Conservation (phyloP, 2,113 vertebrate species). For the Sprattus sprattus region DNA sequence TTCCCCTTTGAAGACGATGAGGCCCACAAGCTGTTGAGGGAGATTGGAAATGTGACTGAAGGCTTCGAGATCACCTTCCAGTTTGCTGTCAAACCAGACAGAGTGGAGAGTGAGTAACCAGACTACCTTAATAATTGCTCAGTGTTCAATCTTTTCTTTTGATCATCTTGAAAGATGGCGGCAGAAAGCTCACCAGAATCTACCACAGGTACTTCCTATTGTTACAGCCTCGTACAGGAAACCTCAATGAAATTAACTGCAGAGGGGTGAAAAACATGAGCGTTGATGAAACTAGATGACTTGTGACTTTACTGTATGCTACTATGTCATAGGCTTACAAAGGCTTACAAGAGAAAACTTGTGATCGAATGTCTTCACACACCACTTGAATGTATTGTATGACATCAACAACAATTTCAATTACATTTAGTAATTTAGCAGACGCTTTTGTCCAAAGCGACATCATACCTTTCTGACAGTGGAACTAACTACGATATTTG, state of each 20-base stretch:
- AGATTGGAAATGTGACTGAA: conserved; percentile 70
- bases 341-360: no score
- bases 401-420: no score
- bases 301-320: background rate
- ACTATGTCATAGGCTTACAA: background rate
- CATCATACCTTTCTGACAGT: no score
- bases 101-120: conserved; percentile 55
- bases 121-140: background rate
- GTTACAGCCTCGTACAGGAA: background rate
- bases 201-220: background rate
- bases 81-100: conserved; percentile 69
- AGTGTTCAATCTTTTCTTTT: background rate
- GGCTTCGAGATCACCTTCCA: conserved; percentile 69
- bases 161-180: background rate
- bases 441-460: no score
- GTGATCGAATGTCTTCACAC: no score
- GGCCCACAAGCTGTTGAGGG: conserved; percentile 61
- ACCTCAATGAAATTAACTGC: background rate
- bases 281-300: background rate
- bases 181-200: no score
- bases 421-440: no score
- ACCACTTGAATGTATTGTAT: no score
- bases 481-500: no score
- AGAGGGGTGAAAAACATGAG: background rate
- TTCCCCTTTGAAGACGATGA: conserved; percentile 67